Conservation (phyloP, 2,797 vertebrate genomes). For the Prunella strophiata region DNA sequence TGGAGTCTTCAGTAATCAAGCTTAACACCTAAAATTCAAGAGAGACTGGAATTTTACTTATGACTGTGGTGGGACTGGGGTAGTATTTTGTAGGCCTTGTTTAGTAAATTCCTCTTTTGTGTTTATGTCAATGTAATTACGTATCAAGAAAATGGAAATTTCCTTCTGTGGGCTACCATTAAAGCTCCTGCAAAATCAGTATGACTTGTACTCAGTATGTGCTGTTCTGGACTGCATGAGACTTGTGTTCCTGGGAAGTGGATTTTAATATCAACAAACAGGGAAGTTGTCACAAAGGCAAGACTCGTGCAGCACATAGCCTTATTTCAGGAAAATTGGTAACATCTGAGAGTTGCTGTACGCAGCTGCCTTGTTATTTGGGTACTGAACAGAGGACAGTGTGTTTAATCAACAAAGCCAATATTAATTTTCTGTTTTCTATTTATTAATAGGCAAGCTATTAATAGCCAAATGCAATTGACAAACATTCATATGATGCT, state of each 20-base stretch:
- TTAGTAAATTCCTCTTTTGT: not conserved
- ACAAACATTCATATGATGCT: not conserved
- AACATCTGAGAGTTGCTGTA: not conserved
- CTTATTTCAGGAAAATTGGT: not conserved
- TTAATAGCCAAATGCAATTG: not conserved
- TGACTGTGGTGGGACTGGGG: not conserved
- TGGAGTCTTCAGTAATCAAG: not conserved
- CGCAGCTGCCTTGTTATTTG: not conserved
- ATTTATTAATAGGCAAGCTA: not conserved
- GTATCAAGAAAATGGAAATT: not conserved
- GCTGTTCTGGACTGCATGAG: not conserved
- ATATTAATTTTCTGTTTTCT: not conserved
- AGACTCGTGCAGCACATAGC: not conserved
- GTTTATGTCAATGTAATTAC: not conserved
- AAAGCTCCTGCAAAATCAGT: not conserved
- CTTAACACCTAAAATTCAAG: not conserved
- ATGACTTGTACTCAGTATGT: not conserved
- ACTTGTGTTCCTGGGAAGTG: slow-evolving; percentile 5
- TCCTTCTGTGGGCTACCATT: not conserved
- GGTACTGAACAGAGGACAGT: not conserved
- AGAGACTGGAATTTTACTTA: not conserved
- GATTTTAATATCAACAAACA: slow-evolving; percentile 38
- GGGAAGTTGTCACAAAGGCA: not conserved
- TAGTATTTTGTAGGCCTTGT: not conserved
- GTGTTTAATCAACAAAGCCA: not conserved